These are phyloP conservation scores for Panonychus citri DNA, from an alignment of 1,140 invertebrate species.

Conservation along the genomic window DNA sequence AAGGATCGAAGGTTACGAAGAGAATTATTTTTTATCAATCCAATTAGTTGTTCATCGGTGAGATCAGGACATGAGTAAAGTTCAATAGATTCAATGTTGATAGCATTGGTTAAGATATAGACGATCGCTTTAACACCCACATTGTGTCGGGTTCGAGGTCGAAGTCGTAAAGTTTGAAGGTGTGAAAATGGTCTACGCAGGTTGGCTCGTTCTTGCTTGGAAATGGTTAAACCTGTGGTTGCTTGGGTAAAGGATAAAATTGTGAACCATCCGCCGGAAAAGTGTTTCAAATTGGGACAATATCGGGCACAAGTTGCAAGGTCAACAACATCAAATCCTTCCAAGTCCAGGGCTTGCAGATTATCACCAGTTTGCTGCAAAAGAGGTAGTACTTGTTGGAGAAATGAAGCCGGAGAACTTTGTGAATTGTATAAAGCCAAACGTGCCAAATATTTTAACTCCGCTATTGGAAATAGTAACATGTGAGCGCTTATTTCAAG, in stretches of 20 bases:
- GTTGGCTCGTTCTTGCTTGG: background rate
- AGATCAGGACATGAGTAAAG: slow-evolving; percentile 15
- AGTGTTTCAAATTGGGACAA: slow-evolving; percentile 14
- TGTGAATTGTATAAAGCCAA: slow-evolving; percentile 14
- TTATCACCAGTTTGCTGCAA: slow-evolving; percentile 11
- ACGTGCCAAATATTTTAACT: slow-evolving; percentile 4
- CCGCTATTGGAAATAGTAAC: slow-evolving; percentile 9
- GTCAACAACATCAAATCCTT: slow-evolving; percentile 15
- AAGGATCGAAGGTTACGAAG: slow-evolving; percentile 10
- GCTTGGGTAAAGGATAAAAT: slow-evolving; percentile 2
- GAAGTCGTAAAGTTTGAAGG: slow-evolving; percentile 11
- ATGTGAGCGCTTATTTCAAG: slow-evolving; percentile 15
- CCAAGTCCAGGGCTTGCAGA: slow-evolving; percentile 9
- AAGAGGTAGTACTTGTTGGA: slow-evolving; percentile 13
- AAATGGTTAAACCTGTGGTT: background rate
- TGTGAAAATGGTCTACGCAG: slow-evolving; percentile 11
- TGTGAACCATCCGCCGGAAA: slow-evolving; percentile 15
- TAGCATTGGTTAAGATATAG: slow-evolving; percentile 9
- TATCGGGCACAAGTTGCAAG: slow-evolving; percentile 10
- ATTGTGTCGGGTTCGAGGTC: slow-evolving; percentile 11
- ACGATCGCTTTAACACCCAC: slow-evolving; percentile 9
- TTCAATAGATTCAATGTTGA: slow-evolving; percentile 11
- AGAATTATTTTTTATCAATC: slow-evolving; percentile 11
- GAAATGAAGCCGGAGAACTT: slow-evolving; percentile 9
- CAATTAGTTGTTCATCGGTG: slow-evolving; percentile 7